Evolutionary conservation across 2,797 vertebrate genomes (phyloP).

Genomic region (Phrynocephalus guinanensis): DNA sequence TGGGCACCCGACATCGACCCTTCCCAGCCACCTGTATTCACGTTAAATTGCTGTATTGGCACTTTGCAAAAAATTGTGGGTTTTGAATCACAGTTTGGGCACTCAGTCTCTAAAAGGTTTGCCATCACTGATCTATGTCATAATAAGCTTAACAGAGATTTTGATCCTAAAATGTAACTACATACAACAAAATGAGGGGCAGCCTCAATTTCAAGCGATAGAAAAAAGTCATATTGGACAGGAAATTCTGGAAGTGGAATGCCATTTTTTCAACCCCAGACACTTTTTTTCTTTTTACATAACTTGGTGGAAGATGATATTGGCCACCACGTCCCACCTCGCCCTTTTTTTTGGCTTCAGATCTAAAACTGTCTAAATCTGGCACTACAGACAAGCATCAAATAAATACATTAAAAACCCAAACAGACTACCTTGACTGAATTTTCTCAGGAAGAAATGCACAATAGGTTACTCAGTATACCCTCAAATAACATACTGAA

Average conservation of each 20-base stretch:
- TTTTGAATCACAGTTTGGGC: too few relatives aligned
- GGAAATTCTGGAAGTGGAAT: neutral
- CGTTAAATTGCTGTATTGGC: too few relatives aligned
- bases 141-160: neutral
- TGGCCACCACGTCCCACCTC: neutral
- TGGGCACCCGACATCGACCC: too few relatives aligned
- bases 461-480: slow-evolving; percentile 27
- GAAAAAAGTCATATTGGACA: neutral
- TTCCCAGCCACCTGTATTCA: too few relatives aligned
- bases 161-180: too few relatives aligned
- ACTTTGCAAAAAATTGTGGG: too few relatives aligned
- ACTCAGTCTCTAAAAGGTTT: too few relatives aligned
- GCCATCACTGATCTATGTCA: neutral
- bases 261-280: neutral
- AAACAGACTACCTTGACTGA: slow-evolving; percentile 17
- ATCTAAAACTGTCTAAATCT: neutral
- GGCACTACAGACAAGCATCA: neutral
- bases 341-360: neutral
- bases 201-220: neutral
- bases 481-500: slow-evolving; percentile 13
- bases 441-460: neutral
- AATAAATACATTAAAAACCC: neutral
- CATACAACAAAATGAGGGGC: too few relatives aligned
- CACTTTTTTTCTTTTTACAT: neutral
- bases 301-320: neutral